Evolutionary conservation across 2,113 vertebrate species (phyloP).

Genomic region (Pogonocichla stellata): DNA sequence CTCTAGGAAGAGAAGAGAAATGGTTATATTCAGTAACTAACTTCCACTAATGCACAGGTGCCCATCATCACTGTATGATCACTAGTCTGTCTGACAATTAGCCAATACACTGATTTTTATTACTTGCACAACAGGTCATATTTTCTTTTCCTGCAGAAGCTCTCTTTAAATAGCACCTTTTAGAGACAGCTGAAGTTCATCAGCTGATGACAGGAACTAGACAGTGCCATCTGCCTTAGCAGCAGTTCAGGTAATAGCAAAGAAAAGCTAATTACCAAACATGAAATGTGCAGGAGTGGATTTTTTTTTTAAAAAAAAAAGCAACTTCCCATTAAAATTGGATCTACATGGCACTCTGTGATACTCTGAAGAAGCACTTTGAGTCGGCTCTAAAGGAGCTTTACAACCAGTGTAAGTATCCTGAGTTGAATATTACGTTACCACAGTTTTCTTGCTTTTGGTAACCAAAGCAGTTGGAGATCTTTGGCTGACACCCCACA

Average conservation of each 20-base stretch:
- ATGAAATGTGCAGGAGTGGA: neutral
- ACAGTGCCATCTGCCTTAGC: slow-evolving; percentile 60
- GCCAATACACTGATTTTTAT: slow-evolving; percentile 16
- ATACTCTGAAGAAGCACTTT: neutral
- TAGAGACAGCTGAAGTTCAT: slow-evolving; percentile 59
- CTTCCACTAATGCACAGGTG: neutral
- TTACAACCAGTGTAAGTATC: neutral
- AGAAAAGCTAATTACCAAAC: slow-evolving; percentile 27
- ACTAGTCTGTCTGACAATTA: slow-evolving; percentile 21
- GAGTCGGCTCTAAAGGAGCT: neutral
- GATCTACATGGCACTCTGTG: neutral
- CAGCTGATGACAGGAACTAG: slow-evolving; percentile 59
- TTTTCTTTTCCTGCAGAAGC: slow-evolving; percentile 18
- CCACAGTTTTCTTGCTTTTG: neutral
- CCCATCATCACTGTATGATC: neutral
- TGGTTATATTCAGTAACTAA: neutral
- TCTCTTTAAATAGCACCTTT: neutral
- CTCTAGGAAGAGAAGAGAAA: neutral
- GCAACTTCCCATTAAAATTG: neutral
- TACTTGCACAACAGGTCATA: neutral
- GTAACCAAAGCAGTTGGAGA: neutral
- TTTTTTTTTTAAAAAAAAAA: too few species aligned
- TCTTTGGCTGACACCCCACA: neutral
- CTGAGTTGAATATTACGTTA: neutral
- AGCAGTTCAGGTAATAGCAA: slow-evolving; percentile 56